Base-by-base conservation (phyloP, 2,888 invertebrate genomes). In the Heliconius ethilla region DNA sequence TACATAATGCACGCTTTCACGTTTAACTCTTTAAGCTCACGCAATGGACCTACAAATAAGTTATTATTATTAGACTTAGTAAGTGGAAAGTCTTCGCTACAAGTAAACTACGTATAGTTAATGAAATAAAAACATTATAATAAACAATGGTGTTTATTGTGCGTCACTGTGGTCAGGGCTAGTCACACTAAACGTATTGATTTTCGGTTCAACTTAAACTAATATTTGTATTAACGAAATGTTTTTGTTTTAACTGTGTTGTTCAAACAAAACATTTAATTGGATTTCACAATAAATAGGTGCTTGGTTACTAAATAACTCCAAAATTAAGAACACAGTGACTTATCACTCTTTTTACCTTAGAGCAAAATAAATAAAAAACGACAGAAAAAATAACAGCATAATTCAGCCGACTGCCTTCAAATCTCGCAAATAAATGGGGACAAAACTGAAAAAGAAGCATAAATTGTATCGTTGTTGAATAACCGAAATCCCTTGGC, bases 401-500 rank as follows among this genome's bases (percentile, higher is more conserved):
- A 45, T 65, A 40, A 40, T 45, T 22, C 13, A 37, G 29, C 65
- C 18, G 15, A 63, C 27, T 45, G 63, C 73, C 27, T 25, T 51
- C 25, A 33, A 70, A 72, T n/a, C 13, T n/a, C n/a, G 33, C 10
- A 67, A 67, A 37, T 65, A 75, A 33, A 73, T 70, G 29, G 59
- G 37, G 62, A 76, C 63, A 81, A 76, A 79, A 75, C 67, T 75
- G 67, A 70, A 70, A 75, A 76, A 75, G 78, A 78, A 75, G 72
- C 15, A 33, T 59, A 81, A 79, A 81, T 82, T 83, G 86, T 86
- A 88, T 87, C 82, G 79, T 78, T 80, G 78, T 82, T 86, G 85
- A 85, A 88, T 87, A 88, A 87, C 87, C 86, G 87, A 89, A 88
- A 86, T 87, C 87, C 86, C 88, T 87, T 93, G 93, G 92, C 92